Percentiles rank a stretch among this genome's conserved stretches.
Conservation (phyloP, 2,888 invertebrate species). For the Dynastes grantii region DNA sequence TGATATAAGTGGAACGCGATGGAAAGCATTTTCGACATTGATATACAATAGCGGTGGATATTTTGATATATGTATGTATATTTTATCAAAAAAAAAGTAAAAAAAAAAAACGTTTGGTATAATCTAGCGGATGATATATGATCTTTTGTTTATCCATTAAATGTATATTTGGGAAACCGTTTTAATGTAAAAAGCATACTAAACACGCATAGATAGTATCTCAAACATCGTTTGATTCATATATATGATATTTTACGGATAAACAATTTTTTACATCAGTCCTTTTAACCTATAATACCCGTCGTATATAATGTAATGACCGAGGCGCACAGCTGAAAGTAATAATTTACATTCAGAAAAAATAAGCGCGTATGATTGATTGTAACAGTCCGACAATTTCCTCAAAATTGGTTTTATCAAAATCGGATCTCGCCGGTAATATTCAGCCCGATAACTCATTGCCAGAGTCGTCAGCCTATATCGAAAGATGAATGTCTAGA, state of each 20-base stretch:
- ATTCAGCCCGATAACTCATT: slow-evolving; percentile 7
- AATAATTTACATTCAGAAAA: slow-evolving; percentile 35
- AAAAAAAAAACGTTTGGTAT: slow-evolving; percentile 15
- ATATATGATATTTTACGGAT: slow-evolving; percentile 22
- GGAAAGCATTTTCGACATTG: neutral
- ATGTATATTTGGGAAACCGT: slow-evolving; percentile 36
- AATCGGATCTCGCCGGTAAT: slow-evolving; percentile 25
- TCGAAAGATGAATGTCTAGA: slow-evolving; percentile 20
- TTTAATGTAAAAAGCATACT: slow-evolving; percentile 30
- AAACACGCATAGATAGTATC: slow-evolving; percentile 38
- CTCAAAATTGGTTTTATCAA: slow-evolving; percentile 44
- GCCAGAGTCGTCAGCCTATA: neutral
- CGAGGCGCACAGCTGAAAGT: slow-evolving; percentile 25
- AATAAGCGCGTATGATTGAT: slow-evolving; percentile 40
- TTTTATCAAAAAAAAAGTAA: neutral
- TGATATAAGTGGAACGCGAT: slow-evolving; percentile 7
- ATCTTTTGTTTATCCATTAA: slow-evolving; percentile 39
- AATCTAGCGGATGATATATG: slow-evolving; percentile 38
- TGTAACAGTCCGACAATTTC: slow-evolving; percentile 39
- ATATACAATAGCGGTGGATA: slow-evolving; percentile 17
- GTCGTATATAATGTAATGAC: slow-evolving; percentile 15
- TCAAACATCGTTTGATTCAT: slow-evolving; percentile 38
- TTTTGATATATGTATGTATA: slow-evolving; percentile 31
- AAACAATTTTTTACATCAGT: slow-evolving; percentile 23
- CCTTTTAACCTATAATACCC: slow-evolving; percentile 24